These are phyloP conservation scores for Saccopteryx leptura DNA, from an alignment of 2,113 vertebrate species.

Conservation along the genomic window DNA sequence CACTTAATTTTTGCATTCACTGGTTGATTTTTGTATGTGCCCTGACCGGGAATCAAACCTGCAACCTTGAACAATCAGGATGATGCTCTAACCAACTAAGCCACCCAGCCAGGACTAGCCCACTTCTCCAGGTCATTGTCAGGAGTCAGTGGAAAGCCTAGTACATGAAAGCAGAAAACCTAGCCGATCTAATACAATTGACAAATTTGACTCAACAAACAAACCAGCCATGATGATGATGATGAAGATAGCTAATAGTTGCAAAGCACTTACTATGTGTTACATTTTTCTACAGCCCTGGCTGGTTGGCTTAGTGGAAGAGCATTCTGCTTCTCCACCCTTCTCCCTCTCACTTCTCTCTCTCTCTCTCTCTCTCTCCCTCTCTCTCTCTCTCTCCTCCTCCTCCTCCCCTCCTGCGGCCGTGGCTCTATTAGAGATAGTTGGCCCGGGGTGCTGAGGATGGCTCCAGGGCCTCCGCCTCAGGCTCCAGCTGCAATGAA, in stretches of 20 bases:
- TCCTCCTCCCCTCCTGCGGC: too few relatives aligned
- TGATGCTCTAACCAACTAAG: too few relatives aligned
- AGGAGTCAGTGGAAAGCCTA: not conserved
- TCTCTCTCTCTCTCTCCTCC: not conserved
- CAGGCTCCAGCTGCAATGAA: too few relatives aligned
- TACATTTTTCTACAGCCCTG: not conserved
- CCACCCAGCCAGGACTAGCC: too few relatives aligned
- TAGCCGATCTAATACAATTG: slow-evolving; percentile 9
- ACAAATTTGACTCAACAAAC: slow-evolving; percentile 1
- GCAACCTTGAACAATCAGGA: too few relatives aligned
- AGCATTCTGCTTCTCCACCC: not conserved
- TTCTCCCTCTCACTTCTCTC: not conserved
- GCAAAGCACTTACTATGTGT: not conserved
- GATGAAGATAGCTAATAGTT: not conserved
- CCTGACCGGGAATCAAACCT: too few relatives aligned
- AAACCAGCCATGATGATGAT: not conserved
- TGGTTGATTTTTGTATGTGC: too few relatives aligned
- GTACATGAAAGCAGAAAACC: not conserved
- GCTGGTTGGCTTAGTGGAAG: not conserved
- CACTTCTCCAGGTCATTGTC: not conserved
- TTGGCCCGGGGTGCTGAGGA: too few relatives aligned
- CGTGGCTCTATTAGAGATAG: too few relatives aligned
- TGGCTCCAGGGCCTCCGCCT: too few relatives aligned
- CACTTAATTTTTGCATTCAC: too few relatives aligned
- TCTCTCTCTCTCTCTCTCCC: not conserved